These are phyloP conservation scores for Mnemiopsis leidyi DNA, from an alignment of 37 sponge, comb jelly and placozoan genomes.

Conservation along the genomic window DNA sequence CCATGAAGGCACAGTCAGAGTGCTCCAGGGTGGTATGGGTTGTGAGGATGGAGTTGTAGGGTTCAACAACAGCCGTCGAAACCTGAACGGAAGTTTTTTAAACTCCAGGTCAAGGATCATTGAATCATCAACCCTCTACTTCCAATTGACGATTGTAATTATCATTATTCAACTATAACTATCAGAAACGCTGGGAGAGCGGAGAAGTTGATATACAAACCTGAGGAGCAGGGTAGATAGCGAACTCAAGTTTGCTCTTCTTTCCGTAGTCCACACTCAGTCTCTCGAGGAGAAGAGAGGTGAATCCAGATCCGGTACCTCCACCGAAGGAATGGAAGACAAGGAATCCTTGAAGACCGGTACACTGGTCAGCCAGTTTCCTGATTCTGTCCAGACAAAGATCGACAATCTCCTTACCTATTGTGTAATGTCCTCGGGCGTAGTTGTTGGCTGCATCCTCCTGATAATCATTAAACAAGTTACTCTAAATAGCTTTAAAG, in stretches of 20 bases:
- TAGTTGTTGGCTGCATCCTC: conserved; percentile 87
- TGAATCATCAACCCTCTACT: not conserved
- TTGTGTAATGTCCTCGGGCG: conserved; percentile 82
- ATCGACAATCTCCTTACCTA: conserved; percentile 76
- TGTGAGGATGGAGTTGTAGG: conserved; percentile 93
- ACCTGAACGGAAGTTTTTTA: conserved; percentile 29
- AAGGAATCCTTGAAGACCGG: conserved; percentile 71
- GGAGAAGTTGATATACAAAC: too few relatives aligned
- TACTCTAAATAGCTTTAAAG: too few relatives aligned
- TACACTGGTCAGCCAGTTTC: conserved; percentile 73
- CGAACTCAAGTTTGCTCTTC: conserved; percentile 69
- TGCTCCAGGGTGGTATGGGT: conserved; percentile 95
- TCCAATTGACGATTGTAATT: too few relatives aligned
- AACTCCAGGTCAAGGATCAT: not conserved
- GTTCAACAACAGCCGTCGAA: conserved; percentile 92
- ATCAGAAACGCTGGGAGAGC: too few relatives aligned
- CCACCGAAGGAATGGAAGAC: conserved; percentile 73
- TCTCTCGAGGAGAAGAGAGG: conserved; percentile 68
- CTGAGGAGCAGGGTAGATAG: conserved; percentile 77
- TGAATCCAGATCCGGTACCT: conserved; percentile 73
- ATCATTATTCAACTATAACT: too few relatives aligned
- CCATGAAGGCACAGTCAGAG: conserved; percentile 95
- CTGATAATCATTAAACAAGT: not conserved
- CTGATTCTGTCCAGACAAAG: conserved; percentile 72
- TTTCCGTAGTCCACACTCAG: conserved; percentile 68